Evolutionary conservation across 2,888 invertebrate species (phyloP).

Genomic region (Synergus japonicus): DNA sequence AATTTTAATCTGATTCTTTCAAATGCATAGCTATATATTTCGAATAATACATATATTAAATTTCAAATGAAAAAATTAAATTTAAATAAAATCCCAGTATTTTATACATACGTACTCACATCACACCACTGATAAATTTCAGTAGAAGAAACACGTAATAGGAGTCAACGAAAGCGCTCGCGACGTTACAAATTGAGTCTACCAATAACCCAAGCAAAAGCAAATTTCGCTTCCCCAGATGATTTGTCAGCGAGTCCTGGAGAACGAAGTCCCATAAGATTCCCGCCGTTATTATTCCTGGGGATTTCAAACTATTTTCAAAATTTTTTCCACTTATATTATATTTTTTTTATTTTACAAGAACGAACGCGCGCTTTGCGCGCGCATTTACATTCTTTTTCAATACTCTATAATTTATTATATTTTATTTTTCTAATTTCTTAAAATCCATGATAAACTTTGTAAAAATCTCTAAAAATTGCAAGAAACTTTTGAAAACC

Average conservation of each 20-base stretch:
- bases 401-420: no score
- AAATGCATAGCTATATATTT: no score
- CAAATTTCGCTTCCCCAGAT: slow-evolving; percentile 84
- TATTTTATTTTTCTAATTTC: no score
- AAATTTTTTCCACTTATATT: not conserved
- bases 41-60: no score
- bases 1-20: no score
- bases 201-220: slow-evolving; percentile 83
- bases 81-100: not conserved
- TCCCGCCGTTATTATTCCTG: slow-evolving; percentile 88
- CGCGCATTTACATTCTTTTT: no score
- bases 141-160: slow-evolving; percentile 84
- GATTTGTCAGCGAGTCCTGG: slow-evolving; percentile 84
- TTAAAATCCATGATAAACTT: no score
- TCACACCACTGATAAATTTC: slow-evolving; percentile 86
- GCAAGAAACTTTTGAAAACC: no score
- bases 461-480: no score
- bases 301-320: slow-evolving; percentile 45
- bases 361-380: no score
- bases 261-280: slow-evolving; percentile 88
- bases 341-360: no score
- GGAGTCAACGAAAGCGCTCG: slow-evolving; percentile 83
- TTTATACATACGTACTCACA: slow-evolving; percentile 80
- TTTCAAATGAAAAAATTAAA: no score
- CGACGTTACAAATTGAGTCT: slow-evolving; percentile 82